Percentiles rank a stretch among this genome's conserved stretches.
Evolutionary conservation across 2,888 invertebrate genomes (phyloP).

Genomic region (Plutella xylostella): DNA sequence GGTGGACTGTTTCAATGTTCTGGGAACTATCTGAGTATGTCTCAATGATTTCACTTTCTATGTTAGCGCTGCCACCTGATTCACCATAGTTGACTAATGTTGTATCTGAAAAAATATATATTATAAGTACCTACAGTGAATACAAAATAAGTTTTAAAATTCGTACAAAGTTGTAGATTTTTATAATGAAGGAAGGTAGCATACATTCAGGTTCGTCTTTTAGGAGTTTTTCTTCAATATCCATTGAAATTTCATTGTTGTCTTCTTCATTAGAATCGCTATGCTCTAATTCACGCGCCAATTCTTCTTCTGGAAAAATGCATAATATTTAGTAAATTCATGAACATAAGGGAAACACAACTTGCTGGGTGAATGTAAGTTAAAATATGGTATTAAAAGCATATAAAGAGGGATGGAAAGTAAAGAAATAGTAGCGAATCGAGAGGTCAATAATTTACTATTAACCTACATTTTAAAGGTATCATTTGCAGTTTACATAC

Average conservation of each 20-base stretch:
- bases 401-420: no score
- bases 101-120: conserved; percentile 37
- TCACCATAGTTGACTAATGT: conserved; percentile 58
- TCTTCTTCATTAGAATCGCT: conserved; percentile 64
- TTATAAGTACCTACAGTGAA: not conserved
- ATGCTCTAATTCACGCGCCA: conserved; percentile 57
- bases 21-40: conserved; percentile 46
- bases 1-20: conserved; percentile 44
- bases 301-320: conserved; percentile 47
- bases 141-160: not conserved
- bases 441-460: no score
- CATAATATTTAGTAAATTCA: conserved; percentile 1
- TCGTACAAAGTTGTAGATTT: no score
- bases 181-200: no score
- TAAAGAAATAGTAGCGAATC: no score
- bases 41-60: conserved; percentile 43
- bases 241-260: conserved; percentile 57
- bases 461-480: no score
- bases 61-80: conserved; percentile 28
- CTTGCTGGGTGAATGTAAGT: no score
- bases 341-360: no score
- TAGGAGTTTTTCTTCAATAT: conserved; percentile 57
- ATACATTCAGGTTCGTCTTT: conserved; percentile 64
- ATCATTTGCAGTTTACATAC: no score
- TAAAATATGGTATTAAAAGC: no score